These are phyloP conservation scores for Chaetorhynchus papuensis DNA, from an alignment of 2,113 vertebrate genomes.

Conservation along the genomic window DNA sequence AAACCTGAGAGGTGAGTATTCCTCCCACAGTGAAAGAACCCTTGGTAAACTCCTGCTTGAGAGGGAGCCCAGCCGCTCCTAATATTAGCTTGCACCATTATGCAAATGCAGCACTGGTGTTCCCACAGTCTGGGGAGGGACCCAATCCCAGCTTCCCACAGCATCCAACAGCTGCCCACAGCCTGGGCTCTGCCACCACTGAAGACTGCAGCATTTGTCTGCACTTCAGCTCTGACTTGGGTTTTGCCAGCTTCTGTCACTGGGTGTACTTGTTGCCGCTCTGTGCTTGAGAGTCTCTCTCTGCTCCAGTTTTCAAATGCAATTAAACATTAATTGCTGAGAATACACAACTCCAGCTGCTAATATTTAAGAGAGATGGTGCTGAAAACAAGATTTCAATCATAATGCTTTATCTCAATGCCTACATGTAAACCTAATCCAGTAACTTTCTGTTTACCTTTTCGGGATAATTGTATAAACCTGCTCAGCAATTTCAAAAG, in stretches of 20 bases:
- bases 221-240: neutral
- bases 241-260: neutral
- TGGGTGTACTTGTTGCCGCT: neutral
- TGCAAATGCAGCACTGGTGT: neutral
- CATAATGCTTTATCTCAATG: neutral
- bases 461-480: constrained; percentile 3
- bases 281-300: neutral
- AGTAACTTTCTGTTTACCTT: neutral
- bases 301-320: neutral
- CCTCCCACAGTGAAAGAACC: neutral
- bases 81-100: neutral
- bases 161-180: neutral
- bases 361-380: neutral
- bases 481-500: constrained; percentile 2
- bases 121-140: neutral
- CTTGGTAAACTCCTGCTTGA: neutral
- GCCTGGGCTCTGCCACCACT: neutral
- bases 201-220: neutral
- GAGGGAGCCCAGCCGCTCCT: neutral
- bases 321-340: neutral
- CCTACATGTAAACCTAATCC: neutral
- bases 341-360: neutral
- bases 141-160: neutral
- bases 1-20: neutral
- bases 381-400: neutral